These are phyloP conservation scores for Gryllus bimaculatus DNA, from an alignment of 1,140 invertebrate species.

Conservation along the genomic window DNA sequence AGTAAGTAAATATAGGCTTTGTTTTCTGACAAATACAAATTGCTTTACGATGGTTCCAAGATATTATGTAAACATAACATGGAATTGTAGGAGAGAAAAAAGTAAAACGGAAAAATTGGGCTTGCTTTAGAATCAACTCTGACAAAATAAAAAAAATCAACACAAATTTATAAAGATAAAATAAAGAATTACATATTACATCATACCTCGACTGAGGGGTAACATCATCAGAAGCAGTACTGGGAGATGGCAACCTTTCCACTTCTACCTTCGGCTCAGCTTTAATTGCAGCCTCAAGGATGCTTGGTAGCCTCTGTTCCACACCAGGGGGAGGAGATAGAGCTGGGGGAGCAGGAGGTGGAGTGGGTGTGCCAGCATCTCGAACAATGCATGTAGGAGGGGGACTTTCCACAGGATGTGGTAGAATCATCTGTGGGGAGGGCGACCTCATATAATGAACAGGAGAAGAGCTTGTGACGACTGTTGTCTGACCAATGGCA, in stretches of 20 bases:
- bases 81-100: no score
- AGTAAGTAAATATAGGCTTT: no score
- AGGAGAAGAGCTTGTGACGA: constrained; percentile 34
- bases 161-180: neutral
- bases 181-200: constrained; percentile 10
- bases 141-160: neutral
- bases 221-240: constrained; percentile 26
- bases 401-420: constrained; percentile 17
- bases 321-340: constrained; percentile 25
- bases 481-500: constrained; percentile 44
- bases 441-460: neutral
- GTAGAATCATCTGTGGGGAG: neutral
- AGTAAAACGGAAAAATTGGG: no score
- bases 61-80: neutral
- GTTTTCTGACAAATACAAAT: neutral
- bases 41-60: neutral
- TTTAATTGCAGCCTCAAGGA: constrained; percentile 75
- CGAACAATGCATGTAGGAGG: constrained; percentile 25
- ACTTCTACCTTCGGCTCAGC: constrained; percentile 77
- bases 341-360: constrained; percentile 32
- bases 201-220: constrained; percentile 29
- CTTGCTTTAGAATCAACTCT: no score
- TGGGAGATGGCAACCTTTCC: constrained; percentile 44
- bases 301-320: constrained; percentile 46
- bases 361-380: constrained; percentile 40